Evolutionary conservation across 2,797 vertebrate genomes (phyloP).

Genomic region (Phoeniculus purpureus): DNA sequence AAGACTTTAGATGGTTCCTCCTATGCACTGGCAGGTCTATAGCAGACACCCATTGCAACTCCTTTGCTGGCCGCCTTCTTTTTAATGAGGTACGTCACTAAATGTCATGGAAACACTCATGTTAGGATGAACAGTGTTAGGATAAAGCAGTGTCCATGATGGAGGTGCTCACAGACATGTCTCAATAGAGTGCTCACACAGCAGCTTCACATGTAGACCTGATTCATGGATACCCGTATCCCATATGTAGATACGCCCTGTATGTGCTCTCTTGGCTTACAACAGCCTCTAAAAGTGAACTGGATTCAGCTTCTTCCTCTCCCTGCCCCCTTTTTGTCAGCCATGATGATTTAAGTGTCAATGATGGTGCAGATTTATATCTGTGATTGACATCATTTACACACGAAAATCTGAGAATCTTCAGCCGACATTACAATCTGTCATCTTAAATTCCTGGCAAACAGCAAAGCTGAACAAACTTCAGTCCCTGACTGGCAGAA

Average conservation of each 20-base stretch:
- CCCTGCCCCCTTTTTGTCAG: neutral
- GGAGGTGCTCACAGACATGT: neutral
- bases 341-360: neutral
- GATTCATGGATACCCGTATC: too few relatives aligned
- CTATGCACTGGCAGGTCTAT: neutral
- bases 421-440: neutral
- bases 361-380: neutral
- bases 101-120: neutral
- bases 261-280: too few relatives aligned
- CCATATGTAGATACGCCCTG: too few relatives aligned
- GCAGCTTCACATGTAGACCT: too few relatives aligned
- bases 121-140: too few relatives aligned
- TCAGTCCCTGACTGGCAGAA: neutral
- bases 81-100: neutral
- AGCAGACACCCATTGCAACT: neutral
- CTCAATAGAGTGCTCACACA: neutral
- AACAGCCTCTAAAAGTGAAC: neutral
- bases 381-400: neutral
- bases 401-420: neutral
- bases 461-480: neutral
- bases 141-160: too few relatives aligned
- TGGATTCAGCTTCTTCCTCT: neutral
- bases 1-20: neutral
- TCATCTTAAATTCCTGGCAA: neutral
- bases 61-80: too few relatives aligned